Conservation (phyloP, 2,888 invertebrate species). For the Pardosa pseudoannulata region DNA sequence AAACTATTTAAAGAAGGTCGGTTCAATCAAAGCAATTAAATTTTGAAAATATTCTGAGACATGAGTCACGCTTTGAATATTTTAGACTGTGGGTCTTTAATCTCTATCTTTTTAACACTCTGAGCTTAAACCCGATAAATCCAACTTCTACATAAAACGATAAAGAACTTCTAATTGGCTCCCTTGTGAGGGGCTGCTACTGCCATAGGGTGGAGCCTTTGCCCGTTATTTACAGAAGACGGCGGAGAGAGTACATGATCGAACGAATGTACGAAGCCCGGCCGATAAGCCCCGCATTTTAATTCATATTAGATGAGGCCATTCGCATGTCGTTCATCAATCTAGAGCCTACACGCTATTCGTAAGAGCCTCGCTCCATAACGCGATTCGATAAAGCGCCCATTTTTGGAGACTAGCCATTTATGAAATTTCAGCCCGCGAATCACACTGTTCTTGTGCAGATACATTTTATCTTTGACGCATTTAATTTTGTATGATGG, state of each 20-base stretch:
- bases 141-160: constrained; percentile 34
- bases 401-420: constrained; percentile 12
- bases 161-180: constrained; percentile 57
- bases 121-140: constrained; percentile 30
- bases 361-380: constrained; percentile 26
- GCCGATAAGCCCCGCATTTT: constrained; percentile 69
- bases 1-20: no score
- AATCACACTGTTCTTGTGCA: not conserved
- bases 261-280: constrained; percentile 53
- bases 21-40: not conserved
- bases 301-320: constrained; percentile 71
- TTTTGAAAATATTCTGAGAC: not conserved
- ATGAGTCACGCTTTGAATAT: not conserved
- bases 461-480: not conserved
- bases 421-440: constrained; percentile 6
- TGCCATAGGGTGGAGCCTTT: constrained; percentile 55
- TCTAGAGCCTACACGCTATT: constrained; percentile 44
- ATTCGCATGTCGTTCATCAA: constrained; percentile 67
- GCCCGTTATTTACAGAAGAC: constrained; percentile 65
- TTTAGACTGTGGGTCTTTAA: not conserved
- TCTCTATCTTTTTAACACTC: not conserved
- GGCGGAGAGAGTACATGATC: constrained; percentile 37
- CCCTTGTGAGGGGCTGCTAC: constrained; percentile 34
- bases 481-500: constrained; percentile 2
- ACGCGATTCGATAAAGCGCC: constrained; percentile 4